Base-by-base conservation (phyloP, 2,113 vertebrate genomes). In the Mesitornis unicolor region DNA sequence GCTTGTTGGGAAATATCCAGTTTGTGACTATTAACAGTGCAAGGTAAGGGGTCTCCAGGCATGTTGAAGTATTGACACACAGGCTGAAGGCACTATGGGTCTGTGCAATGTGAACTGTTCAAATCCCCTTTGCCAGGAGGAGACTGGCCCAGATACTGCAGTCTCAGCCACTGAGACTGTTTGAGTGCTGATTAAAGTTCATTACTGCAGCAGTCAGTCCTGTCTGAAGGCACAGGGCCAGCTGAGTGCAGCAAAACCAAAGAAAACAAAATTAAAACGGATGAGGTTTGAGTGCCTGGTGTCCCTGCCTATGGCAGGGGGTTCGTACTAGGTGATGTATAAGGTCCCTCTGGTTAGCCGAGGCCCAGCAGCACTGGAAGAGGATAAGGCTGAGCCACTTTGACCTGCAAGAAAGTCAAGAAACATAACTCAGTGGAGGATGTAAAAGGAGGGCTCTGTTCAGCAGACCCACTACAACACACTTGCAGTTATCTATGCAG, bases 351-450 rank as follows among this genome's bases (percentile, higher is more conserved):
- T n/a, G 19, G 45, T 16, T 28, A 45, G 45, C 51, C 20, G 50
- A 90, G 50, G 56, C 42, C 47, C 51, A 63, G 69, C 21, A 69
- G 25, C 61, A 73, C 31, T 33, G 45, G 53, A 80, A 61, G 35
- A 87, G 12, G 31, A 76, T 2, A 73, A 6, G 22, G 36, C 42
- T 70, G 50, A 85, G 38, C 10, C 54, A 51, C 26, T 45, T 9
- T 13, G 13, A 91, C 71, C 93, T 96, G 78, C 82, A 96, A 94
- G 53, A 81, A 45, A 93, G 45, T 60, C 16, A 78, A 61, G 48
- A 89, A 91, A 93, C 29, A 86, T 22, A 75, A 16, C 12, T 81
- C 65, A 87, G 1, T 29, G 31, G 47, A 95, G 29, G 26, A 85
- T 12, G 35, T 26, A 31, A 61, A 75, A 51, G 8, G 28, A 77